Evolutionary conservation across 2,797 vertebrate genomes (phyloP), one percentile per base, ranked within the genome.

Genomic region (Chelidonichthys spinosus): DNA sequence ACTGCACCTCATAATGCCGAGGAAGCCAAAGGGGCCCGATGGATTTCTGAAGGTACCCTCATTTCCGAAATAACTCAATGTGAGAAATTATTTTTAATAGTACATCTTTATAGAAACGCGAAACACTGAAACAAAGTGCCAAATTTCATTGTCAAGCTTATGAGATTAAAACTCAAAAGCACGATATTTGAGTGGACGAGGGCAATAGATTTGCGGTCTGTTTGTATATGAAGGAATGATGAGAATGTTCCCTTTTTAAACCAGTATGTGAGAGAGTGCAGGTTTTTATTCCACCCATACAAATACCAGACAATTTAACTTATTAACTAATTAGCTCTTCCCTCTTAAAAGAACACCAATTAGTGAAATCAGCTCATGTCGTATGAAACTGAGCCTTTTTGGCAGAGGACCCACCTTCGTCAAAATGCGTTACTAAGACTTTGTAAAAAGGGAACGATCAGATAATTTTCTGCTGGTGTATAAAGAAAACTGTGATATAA

Each of bases 51-150:
- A 47, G 25, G 49, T 32, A 54, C 15, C 11, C 5, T 42, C 2
- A 68, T 68, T 72, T 79, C 8, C 4, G 2, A 56, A n/a, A 63
- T 54, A 58, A 63, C 25, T 68, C 33, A 9, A 11, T 47, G 14
- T 59, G 11, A 58, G 53, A 67, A 56, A 62, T 11, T 59, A 59
- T 67, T 82, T 69, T 39, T 4, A 64, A 74, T 84, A 63, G 8
- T 69, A 50, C 0, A 61, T 54, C 18, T 36, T 54, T 52, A 17
- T 33, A 67, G 33, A 80, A 63, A 67, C 32, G 32, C 61, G 1
- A 82, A 78, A 83, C 17, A 68, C 13, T 63, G 32, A 83, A 78
- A 79, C 64, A 85, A 79, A 65, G 50, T 49, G 62, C 25, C 35
- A 84, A 18, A 68, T 78, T 80, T 66, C 44, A 61, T 10, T 18